Base-by-base conservation (phyloP, 2,113 vertebrate species). In the Corythoichthys haematopterus region DNA sequence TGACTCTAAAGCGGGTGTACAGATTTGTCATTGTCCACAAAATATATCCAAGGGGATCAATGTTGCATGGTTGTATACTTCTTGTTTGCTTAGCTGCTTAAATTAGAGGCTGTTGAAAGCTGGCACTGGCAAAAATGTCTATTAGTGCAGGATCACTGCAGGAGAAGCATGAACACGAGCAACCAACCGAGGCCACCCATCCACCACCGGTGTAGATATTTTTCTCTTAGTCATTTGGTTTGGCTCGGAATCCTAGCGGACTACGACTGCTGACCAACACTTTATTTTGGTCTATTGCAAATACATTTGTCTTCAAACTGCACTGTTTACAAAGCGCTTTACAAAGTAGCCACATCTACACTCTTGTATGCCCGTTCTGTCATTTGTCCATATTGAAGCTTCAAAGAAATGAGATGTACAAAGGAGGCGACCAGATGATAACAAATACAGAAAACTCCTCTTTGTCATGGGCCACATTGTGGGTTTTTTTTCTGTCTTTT, bases 171-270 rank as follows among this genome's bases (percentile, higher is more conserved):
- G 50, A 13, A 67, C 35, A 59, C 28, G 15, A 38, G 36, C 56
- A 20, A 28, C 20, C 20, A 28, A 51, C 67, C 38, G 28, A 55
- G 64, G 53, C 57, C 5, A 12, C 28, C 71, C 43, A 60, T 40
- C 46, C 51, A 35, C 58, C 46, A 69, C 66, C 56, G 65, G 58
- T n/a, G 4, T 12, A 9, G 45, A 61, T 74, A 67, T 65, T 57
- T 69, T 40, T 70, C 36, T 75, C 20, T 62, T 59, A 55, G 59
- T 70, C 35, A 63, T 76, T 68, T 75, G 38, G 76, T 82, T 72
- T 74, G 66, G 43, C 52, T 64, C 55, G 4, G 61, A 66, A 45
- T 63, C 58, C 46, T 38, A 47, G 7, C 50, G 52, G 38, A 74
- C 53, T 20, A 43, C 61, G 4, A 8, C 35, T 51, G 33, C 58